Conservation (phyloP, 2,797 vertebrate species). For the Oreochromis grahami region DNA sequence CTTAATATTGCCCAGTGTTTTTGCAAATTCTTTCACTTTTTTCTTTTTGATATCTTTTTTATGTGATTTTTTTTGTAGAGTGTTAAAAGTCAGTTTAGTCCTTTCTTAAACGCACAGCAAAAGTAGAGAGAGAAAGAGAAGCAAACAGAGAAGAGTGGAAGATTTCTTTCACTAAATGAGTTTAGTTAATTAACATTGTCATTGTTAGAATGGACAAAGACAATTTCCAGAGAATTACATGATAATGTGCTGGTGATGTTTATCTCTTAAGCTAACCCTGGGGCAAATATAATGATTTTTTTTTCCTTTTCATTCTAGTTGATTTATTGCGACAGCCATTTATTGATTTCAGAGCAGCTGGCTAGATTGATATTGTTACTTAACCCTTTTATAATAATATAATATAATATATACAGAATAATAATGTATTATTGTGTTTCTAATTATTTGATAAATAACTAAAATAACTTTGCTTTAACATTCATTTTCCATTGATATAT, state of each 20-base stretch:
- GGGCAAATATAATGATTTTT: slow-evolving; percentile 30
- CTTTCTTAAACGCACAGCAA: neutral
- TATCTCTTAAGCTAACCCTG: slow-evolving; percentile 24
- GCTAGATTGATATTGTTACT: neutral
- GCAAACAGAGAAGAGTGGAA: neutral
- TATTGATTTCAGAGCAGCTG: slow-evolving; percentile 26
- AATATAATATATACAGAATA: neutral
- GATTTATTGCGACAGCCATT: slow-evolving; percentile 30
- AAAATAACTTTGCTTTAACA: neutral
- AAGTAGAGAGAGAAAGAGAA: neutral
- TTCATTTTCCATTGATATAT: neutral
- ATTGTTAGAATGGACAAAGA: slow-evolving; percentile 41
- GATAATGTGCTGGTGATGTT: slow-evolving; percentile 26
- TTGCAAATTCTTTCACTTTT: too few relatives aligned
- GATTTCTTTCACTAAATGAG: slow-evolving; percentile 6
- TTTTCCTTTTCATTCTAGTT: slow-evolving; percentile 17
- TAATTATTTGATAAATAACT: neutral
- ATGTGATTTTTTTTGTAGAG: slow-evolving; percentile 20
- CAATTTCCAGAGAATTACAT: slow-evolving; percentile 29
- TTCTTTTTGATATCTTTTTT: neutral
- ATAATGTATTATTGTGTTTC: neutral
- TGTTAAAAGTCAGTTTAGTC: slow-evolving; percentile 22
- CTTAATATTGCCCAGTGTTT: neutral
- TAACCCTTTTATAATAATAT: neutral
- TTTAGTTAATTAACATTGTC: slow-evolving; percentile 49